Percentiles rank a stretch among this genome's conserved stretches.
Evolutionary conservation across 2,797 vertebrate genomes (phyloP).

Genomic region (Hybognathus amarus): DNA sequence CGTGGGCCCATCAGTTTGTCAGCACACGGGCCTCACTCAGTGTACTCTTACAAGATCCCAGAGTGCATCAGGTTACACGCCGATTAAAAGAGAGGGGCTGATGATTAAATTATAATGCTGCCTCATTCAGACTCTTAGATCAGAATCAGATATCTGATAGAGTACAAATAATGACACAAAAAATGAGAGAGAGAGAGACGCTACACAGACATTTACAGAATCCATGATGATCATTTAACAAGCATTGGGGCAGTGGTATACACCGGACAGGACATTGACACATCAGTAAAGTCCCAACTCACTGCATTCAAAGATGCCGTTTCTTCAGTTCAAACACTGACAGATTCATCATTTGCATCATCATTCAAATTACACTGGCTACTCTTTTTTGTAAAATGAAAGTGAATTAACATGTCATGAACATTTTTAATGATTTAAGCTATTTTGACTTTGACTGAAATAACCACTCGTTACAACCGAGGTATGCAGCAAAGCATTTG

Average conservation of each 20-base stretch:
- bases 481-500: no score
- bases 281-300: neutral
- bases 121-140: slow-evolving; percentile 87
- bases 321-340: neutral
- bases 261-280: slow-evolving; percentile 8
- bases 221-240: slow-evolving; percentile 43
- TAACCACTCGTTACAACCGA: no score
- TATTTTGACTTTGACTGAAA: no score
- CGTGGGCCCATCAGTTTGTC: slow-evolving; percentile 79
- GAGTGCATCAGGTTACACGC: slow-evolving; percentile 84
- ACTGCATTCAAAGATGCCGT: no score
- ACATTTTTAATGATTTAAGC: no score
- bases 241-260: slow-evolving; percentile 8
- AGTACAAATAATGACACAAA: slow-evolving; percentile 76
- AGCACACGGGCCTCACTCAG: slow-evolving; percentile 68
- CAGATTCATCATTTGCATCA: neutral
- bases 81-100: slow-evolving; percentile 83
- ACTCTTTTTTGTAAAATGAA: neutral
- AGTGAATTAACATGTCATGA: neutral
- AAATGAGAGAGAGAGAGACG: slow-evolving; percentile 40
- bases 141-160: slow-evolving; percentile 86
- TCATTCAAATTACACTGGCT: neutral
- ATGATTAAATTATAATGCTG: slow-evolving; percentile 98
- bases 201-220: slow-evolving; percentile 36
- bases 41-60: slow-evolving; percentile 72